These are phyloP conservation scores for Pheosia tremula DNA, from an alignment of 2,888 invertebrate species.

Conservation along the genomic window DNA sequence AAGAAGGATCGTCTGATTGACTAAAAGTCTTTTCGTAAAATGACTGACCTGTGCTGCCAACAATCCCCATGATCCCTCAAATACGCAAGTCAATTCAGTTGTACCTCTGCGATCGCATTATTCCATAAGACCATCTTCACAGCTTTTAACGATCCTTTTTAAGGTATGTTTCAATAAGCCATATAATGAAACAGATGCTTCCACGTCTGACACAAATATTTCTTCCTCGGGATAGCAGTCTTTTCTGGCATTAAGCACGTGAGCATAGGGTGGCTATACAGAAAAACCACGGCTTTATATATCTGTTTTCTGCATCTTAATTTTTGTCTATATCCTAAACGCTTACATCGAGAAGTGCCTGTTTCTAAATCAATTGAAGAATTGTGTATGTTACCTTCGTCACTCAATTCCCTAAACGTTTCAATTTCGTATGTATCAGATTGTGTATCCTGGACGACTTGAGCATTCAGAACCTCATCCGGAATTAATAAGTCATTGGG, in stretches of 20 bases:
- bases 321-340: conserved; percentile 2
- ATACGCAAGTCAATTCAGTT: neutral
- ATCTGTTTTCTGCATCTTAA: conserved; percentile 7
- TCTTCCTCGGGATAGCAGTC: conserved; percentile 7
- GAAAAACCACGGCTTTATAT: conserved; percentile 4
- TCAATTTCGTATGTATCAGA: neutral
- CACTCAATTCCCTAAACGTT: neutral
- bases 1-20: neutral
- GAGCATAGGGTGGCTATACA: conserved; percentile 6
- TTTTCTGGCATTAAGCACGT: conserved; percentile 6
- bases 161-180: neutral
- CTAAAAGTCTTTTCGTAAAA: neutral
- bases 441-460: neutral
- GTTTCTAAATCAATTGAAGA: neutral
- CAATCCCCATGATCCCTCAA: conserved; percentile 3
- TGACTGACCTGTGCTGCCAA: neutral
- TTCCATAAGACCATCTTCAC: neutral
- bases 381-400: too few relatives aligned
- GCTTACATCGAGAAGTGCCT: neutral
- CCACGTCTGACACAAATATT: conserved; percentile 6
- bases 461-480: neutral
- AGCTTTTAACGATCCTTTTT: neutral
- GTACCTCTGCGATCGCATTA: neutral
- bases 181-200: conserved; percentile 7
- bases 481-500: too few relatives aligned